phyloP scores from a whole-genome alignment of 1,140 invertebrate genomes.

The Triops cancriformis region DNA sequence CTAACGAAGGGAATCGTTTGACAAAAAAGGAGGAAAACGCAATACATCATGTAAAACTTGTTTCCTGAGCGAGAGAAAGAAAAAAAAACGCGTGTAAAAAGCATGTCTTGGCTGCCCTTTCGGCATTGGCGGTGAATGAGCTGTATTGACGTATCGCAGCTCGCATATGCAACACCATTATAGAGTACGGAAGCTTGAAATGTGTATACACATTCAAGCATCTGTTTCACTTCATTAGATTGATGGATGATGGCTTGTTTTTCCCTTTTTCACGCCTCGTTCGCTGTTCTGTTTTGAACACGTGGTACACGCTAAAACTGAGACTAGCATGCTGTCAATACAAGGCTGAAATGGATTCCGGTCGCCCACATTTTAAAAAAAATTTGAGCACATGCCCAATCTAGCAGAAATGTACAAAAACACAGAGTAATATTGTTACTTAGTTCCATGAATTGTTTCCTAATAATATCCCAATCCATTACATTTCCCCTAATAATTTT shows the following conservation, averaged over 20 bases:
- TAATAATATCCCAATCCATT: too few species aligned
- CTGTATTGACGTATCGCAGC: not conserved
- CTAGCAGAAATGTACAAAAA: too few species aligned
- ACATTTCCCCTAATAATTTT: too few species aligned
- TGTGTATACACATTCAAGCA: constrained; percentile 6
- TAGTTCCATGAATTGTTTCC: too few species aligned
- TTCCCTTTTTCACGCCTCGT: not conserved
- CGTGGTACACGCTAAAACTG: not conserved
- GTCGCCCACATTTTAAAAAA: too few species aligned
- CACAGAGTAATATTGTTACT: too few species aligned
- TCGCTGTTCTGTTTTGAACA: not conserved
- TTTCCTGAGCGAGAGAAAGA: not conserved
- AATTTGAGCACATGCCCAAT: too few species aligned
- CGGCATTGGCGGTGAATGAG: not conserved
- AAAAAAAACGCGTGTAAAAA: not conserved
- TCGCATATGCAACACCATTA: not conserved
- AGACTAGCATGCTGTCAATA: too few species aligned
- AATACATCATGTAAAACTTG: not conserved
- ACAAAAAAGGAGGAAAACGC: not conserved
- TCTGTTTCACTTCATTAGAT: constrained; percentile 6
- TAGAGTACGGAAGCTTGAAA: not conserved
- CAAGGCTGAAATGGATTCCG: too few species aligned
- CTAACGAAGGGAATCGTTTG: not conserved
- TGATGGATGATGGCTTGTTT: not conserved
- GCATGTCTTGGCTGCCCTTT: not conserved